phyloP scores from a whole-genome alignment of 2,888 invertebrate species.

The Coelopa pilipes region DNA sequence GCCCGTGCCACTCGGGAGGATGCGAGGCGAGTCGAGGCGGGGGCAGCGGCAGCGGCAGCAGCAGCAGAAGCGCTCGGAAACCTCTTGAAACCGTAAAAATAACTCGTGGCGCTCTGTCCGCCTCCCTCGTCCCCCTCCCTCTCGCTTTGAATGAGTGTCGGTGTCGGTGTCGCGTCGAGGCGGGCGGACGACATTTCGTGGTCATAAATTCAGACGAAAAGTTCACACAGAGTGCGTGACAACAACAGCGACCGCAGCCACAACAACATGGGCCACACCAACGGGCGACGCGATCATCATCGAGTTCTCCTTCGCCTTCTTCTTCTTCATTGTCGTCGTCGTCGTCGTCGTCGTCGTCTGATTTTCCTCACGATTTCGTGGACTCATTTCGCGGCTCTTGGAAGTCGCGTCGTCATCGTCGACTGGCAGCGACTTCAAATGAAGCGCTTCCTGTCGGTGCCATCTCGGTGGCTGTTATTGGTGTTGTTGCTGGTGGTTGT shows the following conservation, averaged over 20 bases:
- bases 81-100: not conserved
- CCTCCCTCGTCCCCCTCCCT: too few relatives aligned
- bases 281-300: not conserved
- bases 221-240: not conserved
- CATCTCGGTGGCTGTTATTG: not conserved
- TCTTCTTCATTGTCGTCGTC: too few relatives aligned
- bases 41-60: not conserved
- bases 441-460: constrained; percentile 44
- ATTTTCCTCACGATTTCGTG: too few relatives aligned
- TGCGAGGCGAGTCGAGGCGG: not conserved
- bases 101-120: too few relatives aligned
- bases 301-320: not conserved
- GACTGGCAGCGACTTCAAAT: constrained; percentile 37
- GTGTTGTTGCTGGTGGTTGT: constrained; percentile 41
- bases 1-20: constrained; percentile 6
- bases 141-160: not conserved
- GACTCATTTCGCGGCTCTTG: not conserved
- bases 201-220: not conserved
- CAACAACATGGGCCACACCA: not conserved
- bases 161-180: not conserved
- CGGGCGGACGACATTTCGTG: not conserved
- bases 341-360: too few relatives aligned
- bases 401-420: not conserved
- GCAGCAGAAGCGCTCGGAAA: not conserved
- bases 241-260: not conserved